Conservation (phyloP, 2,113 vertebrate genomes). For the Sphyrna mokarran region DNA sequence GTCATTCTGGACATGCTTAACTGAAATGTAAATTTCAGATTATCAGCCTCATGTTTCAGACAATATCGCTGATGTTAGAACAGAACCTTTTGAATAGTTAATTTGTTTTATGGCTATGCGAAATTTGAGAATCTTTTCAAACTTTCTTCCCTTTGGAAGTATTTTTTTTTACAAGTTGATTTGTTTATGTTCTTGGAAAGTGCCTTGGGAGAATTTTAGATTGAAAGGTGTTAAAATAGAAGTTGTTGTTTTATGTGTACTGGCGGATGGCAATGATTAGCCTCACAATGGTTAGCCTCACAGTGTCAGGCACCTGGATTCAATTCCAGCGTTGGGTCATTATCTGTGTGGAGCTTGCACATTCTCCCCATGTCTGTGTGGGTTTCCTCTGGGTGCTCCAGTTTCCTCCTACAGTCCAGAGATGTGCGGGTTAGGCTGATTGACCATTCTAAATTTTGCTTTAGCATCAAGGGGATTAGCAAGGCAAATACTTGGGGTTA, state of each 20-base stretch:
- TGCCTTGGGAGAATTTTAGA: not conserved
- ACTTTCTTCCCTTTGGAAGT: not conserved
- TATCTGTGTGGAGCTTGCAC: too few relatives aligned
- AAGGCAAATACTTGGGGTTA: too few relatives aligned
- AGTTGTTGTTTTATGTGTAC: not conserved
- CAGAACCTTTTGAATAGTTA: not conserved
- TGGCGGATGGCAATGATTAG: too few relatives aligned
- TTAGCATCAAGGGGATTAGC: too few relatives aligned
- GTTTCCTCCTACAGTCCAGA: too few relatives aligned
- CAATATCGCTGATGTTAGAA: not conserved
- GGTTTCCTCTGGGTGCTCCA: too few relatives aligned
- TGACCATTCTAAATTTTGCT: too few relatives aligned
- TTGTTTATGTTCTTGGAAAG: not conserved
- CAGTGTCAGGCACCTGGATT: too few relatives aligned
- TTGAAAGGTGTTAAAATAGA: not conserved
- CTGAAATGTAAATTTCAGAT: not conserved
- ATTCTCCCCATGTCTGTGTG: too few relatives aligned
- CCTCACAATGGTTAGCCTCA: too few relatives aligned
- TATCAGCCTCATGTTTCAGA: not conserved
- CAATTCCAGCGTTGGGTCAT: too few relatives aligned
- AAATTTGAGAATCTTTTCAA: not conserved
- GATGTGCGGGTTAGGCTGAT: too few relatives aligned
- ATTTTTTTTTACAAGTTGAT: not conserved
- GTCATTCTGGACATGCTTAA: not conserved
- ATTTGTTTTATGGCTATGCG: not conserved